These are phyloP conservation scores for Chaenodraco wilsoni DNA, from an alignment of 2,797 vertebrate species.

Conservation along the genomic window DNA sequence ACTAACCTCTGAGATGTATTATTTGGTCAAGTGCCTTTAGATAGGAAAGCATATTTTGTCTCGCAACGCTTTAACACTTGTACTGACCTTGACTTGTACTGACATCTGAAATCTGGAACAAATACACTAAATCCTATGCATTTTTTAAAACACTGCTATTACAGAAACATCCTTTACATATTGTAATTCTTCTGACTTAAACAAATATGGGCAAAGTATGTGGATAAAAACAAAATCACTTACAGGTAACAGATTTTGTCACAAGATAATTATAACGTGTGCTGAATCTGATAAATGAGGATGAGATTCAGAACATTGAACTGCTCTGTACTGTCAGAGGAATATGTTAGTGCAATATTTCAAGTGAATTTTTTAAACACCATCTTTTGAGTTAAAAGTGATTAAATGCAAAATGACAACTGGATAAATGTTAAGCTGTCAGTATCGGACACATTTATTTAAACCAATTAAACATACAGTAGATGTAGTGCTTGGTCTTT, in stretches of 20 bases:
- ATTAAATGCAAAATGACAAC: slow-evolving; percentile 40
- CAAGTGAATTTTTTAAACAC: slow-evolving; percentile 15
- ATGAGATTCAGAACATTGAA: slow-evolving; percentile 2
- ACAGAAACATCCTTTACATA: too few relatives aligned
- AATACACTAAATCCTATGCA: too few relatives aligned
- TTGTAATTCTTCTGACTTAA: background rate
- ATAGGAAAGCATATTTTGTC: background rate
- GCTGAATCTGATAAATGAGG: slow-evolving; percentile 2
- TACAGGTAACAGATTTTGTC: background rate
- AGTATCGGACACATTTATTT: slow-evolving; percentile 23
- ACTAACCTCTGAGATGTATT: background rate
- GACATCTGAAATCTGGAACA: too few relatives aligned
- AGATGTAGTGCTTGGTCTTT: background rate
- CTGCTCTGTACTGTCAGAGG: background rate
- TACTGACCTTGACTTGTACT: too few relatives aligned
- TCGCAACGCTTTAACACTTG: too few relatives aligned
- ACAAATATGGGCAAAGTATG: background rate
- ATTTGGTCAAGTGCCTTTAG: background rate
- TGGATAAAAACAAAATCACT: background rate
- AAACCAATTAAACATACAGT: slow-evolving; percentile 18
- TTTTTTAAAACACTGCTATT: too few relatives aligned
- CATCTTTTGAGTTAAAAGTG: slow-evolving; percentile 31
- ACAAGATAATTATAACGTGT: slow-evolving; percentile 18
- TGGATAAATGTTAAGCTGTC: slow-evolving; percentile 33
- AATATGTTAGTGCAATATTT: slow-evolving; percentile 25